Evolutionary conservation across 2,113 vertebrate species (phyloP), one percentile per base, ranked within the genome.

Genomic region (Tursiops truncatus): DNA sequence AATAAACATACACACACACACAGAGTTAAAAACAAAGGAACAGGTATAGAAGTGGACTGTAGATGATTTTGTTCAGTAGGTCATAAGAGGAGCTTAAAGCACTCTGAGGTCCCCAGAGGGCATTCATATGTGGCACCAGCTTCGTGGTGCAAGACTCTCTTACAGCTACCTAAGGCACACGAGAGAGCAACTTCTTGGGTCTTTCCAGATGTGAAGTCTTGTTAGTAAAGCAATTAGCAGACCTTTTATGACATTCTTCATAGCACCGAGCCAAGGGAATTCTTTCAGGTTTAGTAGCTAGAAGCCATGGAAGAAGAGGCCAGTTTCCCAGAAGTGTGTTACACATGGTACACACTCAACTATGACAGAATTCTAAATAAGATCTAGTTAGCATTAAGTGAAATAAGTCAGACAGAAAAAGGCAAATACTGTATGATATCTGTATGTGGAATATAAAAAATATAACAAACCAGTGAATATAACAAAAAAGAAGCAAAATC

Each of bases 11-110:
- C 17, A 18, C 14, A 8, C 14, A 8, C 62, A 63, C 26, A 79
- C 60, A 53, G 8, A 76, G 23, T 20, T 65, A 50, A 26, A n/a
- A 73, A 44, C 65, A 82, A 70, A 86, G 65, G n/a, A 25, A 44
- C 4, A 25, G 25, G 10, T 7, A 1, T 2, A 62, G n/a, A 28
- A 2, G 12, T 15, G n/a, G 67, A 76, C 33, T 9, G 1, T 3
- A 28, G 50, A 31, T 38, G 11, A 5, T 28, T 89, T 70, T 71
- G 38, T 56, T 76, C 58, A 83, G 21, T 41, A 14, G 36, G 1
- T 36, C 36, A n/a, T 38, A 81, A 65, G 20, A 70, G 73, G 79
- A 36, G 11, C 15, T 93, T 70, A 41, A 47, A 60, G 60, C 28
- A 18, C 14, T 14, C 2, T 5, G 8, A 76, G 33, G 63, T 79